These are phyloP conservation scores for Romanogobio albipinnatus DNA, from an alignment of 2,113 vertebrate species.

Conservation along the genomic window DNA sequence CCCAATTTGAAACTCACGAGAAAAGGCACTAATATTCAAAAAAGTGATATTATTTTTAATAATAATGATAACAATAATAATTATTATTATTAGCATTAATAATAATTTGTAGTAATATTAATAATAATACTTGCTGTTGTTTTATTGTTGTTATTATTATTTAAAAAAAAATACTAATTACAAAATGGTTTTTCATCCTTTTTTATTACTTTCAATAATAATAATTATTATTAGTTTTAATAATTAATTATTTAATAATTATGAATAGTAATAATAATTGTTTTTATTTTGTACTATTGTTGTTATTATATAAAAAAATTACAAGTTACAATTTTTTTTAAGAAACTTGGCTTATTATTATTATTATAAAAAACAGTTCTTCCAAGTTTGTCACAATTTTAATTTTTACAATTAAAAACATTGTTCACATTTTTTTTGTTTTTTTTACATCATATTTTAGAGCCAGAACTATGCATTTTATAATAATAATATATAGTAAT, in stretches of 20 bases:
- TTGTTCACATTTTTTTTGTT: not conserved
- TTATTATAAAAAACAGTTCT: not conserved
- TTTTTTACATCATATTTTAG: not conserved
- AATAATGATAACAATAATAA: no score
- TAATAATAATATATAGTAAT: not conserved
- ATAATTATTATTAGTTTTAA: no score
- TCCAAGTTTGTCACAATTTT: not conserved
- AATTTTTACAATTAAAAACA: not conserved
- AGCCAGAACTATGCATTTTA: not conserved
- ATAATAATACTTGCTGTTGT: no score
- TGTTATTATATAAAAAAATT: not conserved
- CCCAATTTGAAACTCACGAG: not conserved
- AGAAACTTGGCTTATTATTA: not conserved
- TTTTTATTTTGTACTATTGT: not conserved
- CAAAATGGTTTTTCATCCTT: no score
- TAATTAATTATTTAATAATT: no score
- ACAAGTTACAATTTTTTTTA: not conserved
- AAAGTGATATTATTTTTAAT: no score
- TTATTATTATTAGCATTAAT: no score
- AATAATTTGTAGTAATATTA: no score
- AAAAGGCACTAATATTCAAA: not conserved
- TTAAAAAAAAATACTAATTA: no score
- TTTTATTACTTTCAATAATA: no score
- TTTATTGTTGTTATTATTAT: no score
- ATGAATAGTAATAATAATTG: no score